Evolutionary conservation across 2,797 vertebrate genomes (phyloP), one percentile per base, ranked within the genome.

Genomic region (Scyliorhinus canicula): DNA sequence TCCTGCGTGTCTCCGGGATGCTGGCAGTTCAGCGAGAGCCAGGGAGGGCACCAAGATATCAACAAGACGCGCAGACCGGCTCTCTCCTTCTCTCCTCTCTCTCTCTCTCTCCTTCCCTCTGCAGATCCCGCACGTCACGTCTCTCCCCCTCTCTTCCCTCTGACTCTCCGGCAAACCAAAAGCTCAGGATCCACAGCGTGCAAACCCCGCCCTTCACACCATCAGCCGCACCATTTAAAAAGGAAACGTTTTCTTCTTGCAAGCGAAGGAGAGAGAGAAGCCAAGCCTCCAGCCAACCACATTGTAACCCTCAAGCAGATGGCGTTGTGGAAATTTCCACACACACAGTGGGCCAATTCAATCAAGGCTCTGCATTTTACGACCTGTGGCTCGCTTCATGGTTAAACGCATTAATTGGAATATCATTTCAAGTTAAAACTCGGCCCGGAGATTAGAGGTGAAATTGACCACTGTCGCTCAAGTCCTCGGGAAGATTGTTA

Each of bases 171-270:
- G 57, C 86, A 21, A 0, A 60, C 52, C 86, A n/a, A 55, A 90
- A n/a, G 35, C 88, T 63, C 88, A 4, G n/a, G 57, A 63, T 60
- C 8, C 60, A 44, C 88, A 91, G 88, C 88, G 0, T 21, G 6
- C 19, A 65, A 91, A 91, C 88, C 57, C 88, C 88, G 88, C 88
- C 88, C 88, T 91, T 40, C 88, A 91, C 57, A 63, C 57, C 88
- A 40, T 35, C 88, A 9, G 21, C 35, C 35, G 16, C 88, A 63
- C 7, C 88, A 65, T 65, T 91, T 91, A 91, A 91, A 91, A 91
- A 65, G 88, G 88, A 91, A 91, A 91, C 57, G n/a, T n/a, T n/a
- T n/a, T n/a, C n/a, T n/a, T n/a, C n/a, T n/a, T n/a, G n/a, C n/a
- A n/a, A n/a, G n/a, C n/a, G n/a, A n/a, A 16, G 57, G 14, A 55